phyloP scores from a whole-genome alignment of 2,113 vertebrate genomes.

The Cyanoderma ruficeps region DNA sequence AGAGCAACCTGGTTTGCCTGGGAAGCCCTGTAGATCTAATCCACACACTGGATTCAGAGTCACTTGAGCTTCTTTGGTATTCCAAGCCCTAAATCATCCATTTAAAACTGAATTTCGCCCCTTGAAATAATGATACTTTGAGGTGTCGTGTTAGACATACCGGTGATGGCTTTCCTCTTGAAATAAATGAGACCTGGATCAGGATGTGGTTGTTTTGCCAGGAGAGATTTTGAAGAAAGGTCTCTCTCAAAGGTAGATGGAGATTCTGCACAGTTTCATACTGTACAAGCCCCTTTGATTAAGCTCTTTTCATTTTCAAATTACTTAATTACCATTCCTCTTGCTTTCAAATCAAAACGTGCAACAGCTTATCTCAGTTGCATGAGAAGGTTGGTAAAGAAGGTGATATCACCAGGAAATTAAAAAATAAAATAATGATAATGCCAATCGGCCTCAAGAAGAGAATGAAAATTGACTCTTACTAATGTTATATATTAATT shows the following conservation, averaged over 20 bases:
- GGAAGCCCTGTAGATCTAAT: background rate
- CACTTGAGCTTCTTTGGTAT: background rate
- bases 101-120: background rate
- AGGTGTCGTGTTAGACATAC: background rate
- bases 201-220: background rate
- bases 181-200: background rate
- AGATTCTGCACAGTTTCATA: background rate
- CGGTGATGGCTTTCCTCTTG: background rate
- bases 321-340: conserved; percentile 52
- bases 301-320: conserved; percentile 62
- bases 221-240: background rate
- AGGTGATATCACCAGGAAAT: conserved; percentile 51
- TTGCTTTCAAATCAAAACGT: conserved; percentile 47
- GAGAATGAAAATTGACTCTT: conserved; percentile 52
- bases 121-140: background rate
- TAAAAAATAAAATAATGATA: conserved; percentile 64
- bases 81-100: background rate
- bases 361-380: conserved; percentile 56
- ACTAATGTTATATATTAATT: conserved; percentile 56
- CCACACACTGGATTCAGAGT: background rate
- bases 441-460: background rate
- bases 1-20: fast-evolving
- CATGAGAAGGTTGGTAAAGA: conserved; percentile 4
- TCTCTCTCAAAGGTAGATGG: background rate
- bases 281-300: conserved; percentile 8